Percentiles rank a stretch among this genome's conserved stretches.
Evolutionary conservation across 2,888 invertebrate genomes (phyloP).

Genomic region (Conops quadrifasciatus): DNA sequence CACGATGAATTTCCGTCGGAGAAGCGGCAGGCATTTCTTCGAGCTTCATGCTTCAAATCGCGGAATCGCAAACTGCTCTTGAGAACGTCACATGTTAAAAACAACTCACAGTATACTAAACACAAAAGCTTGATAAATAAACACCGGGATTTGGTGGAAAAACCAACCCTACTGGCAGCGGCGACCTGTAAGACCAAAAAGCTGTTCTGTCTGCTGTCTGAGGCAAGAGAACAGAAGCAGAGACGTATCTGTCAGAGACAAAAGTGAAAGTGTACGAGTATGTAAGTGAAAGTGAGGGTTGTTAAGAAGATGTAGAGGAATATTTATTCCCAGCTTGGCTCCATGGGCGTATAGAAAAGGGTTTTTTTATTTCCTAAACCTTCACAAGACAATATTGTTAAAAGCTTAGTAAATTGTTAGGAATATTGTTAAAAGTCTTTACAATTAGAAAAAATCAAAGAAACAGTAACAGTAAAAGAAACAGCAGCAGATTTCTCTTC

Average conservation of each 20-base stretch:
- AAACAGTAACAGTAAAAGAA: no score
- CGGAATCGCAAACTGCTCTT: constrained; percentile 49
- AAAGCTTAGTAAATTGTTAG: no score
- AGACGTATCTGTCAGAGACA: neutral
- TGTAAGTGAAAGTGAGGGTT: constrained; percentile 16
- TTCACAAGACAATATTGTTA: no score
- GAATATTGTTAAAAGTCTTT: no score
- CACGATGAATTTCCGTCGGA: constrained; percentile 55
- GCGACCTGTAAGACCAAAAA: no score
- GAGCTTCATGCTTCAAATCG: no score
- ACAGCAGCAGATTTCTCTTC: no score
- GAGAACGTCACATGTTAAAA: constrained; percentile 60
- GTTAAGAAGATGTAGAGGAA: neutral
- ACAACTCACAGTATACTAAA: constrained; percentile 60
- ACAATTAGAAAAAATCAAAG: no score
- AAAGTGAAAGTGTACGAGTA: constrained; percentile 21
- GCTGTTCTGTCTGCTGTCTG: no score
- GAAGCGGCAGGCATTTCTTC: constrained; percentile 59
- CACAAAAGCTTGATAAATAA: constrained; percentile 42
- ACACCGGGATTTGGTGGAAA: neutral
- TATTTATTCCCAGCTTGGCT: neutral
- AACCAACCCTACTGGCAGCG: constrained; percentile 47
- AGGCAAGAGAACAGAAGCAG: no score
- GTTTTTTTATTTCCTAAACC: no score
- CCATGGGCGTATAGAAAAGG: no score